phyloP scores from a whole-genome alignment of 2,797 vertebrate species.

The Sarcoramphus papa region DNA sequence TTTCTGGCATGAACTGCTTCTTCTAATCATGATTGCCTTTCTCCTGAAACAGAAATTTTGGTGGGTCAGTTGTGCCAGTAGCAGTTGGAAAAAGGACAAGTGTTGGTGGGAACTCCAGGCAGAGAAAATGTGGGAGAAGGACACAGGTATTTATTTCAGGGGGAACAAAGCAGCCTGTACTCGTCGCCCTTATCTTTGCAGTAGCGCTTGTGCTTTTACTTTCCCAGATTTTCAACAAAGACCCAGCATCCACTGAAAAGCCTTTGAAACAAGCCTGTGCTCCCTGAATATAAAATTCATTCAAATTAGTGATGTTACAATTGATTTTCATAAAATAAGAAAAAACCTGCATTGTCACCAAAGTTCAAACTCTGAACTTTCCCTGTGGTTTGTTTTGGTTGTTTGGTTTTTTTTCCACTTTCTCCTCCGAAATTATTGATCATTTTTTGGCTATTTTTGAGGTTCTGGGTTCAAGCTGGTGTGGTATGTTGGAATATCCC shows the following conservation, averaged over 20 bases:
- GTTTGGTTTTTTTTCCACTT: not conserved
- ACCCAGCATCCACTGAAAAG: not conserved
- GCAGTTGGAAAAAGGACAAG: not conserved
- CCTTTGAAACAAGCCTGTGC: not conserved
- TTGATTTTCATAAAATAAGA: not conserved
- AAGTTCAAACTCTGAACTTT: not conserved
- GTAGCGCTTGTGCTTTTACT: not conserved
- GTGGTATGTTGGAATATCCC: not conserved
- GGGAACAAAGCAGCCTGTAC: not conserved
- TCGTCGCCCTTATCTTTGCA: not conserved
- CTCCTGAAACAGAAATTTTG: not conserved
- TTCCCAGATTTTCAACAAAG: not conserved
- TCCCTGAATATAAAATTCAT: not conserved
- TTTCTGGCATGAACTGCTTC: not conserved
- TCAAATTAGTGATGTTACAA: not conserved
- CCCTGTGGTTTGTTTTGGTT: not conserved
- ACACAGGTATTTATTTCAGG: not conserved
- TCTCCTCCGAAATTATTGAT: not conserved
- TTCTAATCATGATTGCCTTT: not conserved
- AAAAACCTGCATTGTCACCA: not conserved
- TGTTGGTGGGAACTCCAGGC: not conserved
- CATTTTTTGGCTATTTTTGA: not conserved
- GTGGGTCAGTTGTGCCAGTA: not conserved
- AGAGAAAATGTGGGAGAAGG: not conserved
- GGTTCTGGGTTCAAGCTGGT: not conserved